Conservation (phyloP, 2,888 invertebrate genomes). For the Meandrusa payeni region DNA sequence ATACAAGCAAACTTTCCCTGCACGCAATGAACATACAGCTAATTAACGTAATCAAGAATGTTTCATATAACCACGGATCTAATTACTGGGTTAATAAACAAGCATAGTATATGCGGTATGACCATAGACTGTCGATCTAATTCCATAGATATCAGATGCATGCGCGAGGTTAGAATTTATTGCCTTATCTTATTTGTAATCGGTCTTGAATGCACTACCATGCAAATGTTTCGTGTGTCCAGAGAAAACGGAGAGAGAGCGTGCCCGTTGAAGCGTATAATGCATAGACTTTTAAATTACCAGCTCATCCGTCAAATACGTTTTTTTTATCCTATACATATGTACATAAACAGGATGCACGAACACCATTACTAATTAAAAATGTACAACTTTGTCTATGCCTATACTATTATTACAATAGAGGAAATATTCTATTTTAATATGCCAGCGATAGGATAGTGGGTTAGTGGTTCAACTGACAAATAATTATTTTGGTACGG, state of each 20-base stretch:
- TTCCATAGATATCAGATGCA: slow-evolving; percentile 32
- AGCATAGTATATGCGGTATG: slow-evolving; percentile 9
- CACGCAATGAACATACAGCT: slow-evolving; percentile 25
- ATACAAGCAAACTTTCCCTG: slow-evolving; percentile 20
- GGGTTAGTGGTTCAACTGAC: no score
- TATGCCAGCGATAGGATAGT: no score
- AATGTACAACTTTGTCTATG: no score
- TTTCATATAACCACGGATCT: slow-evolving; percentile 48
- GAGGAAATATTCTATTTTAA: no score
- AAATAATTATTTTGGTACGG: no score
- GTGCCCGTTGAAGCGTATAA: slow-evolving; percentile 52
- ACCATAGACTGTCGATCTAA: slow-evolving; percentile 27
- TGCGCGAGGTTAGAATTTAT: slow-evolving; percentile 41
- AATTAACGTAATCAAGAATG: slow-evolving; percentile 34
- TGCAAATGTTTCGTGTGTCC: slow-evolving; percentile 69
- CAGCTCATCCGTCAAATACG: slow-evolving; percentile 11
- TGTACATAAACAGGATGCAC: not conserved
- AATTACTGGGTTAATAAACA: slow-evolving; percentile 30
- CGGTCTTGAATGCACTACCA: slow-evolving; percentile 51
- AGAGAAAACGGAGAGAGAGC: slow-evolving; percentile 73
- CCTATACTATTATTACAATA: no score
- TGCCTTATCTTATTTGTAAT: slow-evolving; percentile 61
- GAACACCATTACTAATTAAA: no score
- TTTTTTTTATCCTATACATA: slow-evolving; percentile 13
- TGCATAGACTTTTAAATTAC: slow-evolving; percentile 29